Evolutionary conservation across 1,140 invertebrate genomes (phyloP).

Genomic region (Cydia amplana): DNA sequence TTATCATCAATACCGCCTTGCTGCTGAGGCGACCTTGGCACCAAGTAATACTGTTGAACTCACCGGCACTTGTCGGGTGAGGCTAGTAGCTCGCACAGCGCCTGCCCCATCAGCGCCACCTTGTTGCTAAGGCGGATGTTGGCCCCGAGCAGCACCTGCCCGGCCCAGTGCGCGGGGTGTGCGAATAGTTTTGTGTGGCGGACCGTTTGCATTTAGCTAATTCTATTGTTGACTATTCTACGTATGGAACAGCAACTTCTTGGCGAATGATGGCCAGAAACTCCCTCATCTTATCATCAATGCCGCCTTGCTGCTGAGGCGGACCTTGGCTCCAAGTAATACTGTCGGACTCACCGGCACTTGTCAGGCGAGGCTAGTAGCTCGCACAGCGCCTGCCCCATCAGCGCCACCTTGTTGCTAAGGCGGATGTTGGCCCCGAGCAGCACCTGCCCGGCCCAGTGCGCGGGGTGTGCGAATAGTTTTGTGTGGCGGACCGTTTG

Average conservation of each 20-base stretch:
- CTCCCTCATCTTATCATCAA: no score
- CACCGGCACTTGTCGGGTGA: conserved; percentile 73
- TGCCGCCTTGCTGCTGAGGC: no score
- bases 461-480: conserved; percentile 96
- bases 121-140: conserved; percentile 95
- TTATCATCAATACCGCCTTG: no score
- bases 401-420: conserved; percentile 94
- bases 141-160: conserved; percentile 91
- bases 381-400: conserved; percentile 96
- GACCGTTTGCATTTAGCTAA: conserved; percentile 95
- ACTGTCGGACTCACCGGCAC: conserved; percentile 54
- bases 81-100: conserved; percentile 93
- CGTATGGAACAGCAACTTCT: no score
- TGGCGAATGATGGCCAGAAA: no score
- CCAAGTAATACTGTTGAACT: conserved; percentile 18
- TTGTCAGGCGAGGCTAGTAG: conserved; percentile 83
- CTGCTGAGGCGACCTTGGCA: no score
- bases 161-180: conserved; percentile 97
- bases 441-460: conserved; percentile 96
- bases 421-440: conserved; percentile 92
- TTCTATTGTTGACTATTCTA: no score
- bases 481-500: conserved; percentile 97
- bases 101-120: conserved; percentile 95
- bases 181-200: conserved; percentile 97
- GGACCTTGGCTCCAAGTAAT: not conserved